Base-by-base conservation (phyloP, 2,797 vertebrate species). In the Threskiornis aethiopicus region DNA sequence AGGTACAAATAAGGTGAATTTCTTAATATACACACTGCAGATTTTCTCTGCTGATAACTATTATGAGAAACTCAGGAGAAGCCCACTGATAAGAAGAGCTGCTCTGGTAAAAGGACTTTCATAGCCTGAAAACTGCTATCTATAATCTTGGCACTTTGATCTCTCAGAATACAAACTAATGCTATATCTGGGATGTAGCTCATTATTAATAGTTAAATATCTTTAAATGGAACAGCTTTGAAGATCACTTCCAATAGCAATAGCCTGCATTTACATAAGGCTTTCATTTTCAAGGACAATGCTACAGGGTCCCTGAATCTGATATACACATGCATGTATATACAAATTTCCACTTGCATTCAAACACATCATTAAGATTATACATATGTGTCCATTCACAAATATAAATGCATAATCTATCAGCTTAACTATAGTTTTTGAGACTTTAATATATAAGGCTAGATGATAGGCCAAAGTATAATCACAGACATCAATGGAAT, bases 181-280 rank as follows among this genome's bases (percentile, higher is more conserved):
- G 39, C 35, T 67, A 6, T 59, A 77, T 44, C 73, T 79, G 70
- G 20, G 66, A 77, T 69, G 29, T 24, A 88, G 64, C 57, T 95
- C 80, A 88, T 91, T 95, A 91, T 89, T 95, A 93, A 83, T 41
- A 94, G 67, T 89, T 92, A 92, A 90, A 66, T 81, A 79, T 47
- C 69, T 90, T 79, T 69, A 89, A 90, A 75, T 73, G 58, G 44
- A 86, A 25, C 31, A 76, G 46, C 73, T 91, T 81, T 91, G 77
- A 90, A 86, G 58, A 86, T 82, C 25, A 70, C 5, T 88, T 84
- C 47, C 81, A 90, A 33, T 81, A 94, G 31, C 83, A 84, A 82
- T 25, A 76, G 28, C 14, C n/a, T 65, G 72, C 65, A 86, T 88
- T 88, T 90, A 55, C 33, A 41, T 1, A 58, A 72, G 33, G 44